Conservation (phyloP, 2,113 vertebrate species). For the Octodon degus region DNA sequence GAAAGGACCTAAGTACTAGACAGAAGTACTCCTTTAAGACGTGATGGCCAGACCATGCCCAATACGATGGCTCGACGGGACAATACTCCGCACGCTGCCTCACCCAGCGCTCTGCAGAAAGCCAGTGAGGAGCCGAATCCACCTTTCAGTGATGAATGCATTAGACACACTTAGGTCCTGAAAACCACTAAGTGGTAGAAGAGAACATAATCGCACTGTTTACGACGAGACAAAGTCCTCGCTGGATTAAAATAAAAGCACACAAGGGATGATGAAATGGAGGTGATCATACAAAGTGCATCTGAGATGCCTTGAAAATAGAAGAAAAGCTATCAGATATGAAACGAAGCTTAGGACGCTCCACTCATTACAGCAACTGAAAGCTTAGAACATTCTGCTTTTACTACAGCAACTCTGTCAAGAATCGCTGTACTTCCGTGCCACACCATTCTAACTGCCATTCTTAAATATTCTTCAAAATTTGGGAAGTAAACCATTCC, state of each 20-base stretch:
- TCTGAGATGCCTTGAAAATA: conserved; percentile 47
- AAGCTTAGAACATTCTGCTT: conserved; percentile 2
- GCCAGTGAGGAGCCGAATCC: background rate
- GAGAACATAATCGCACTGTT: conserved; percentile 50
- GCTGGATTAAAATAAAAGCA: conserved; percentile 58
- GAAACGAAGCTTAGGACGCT: conserved; percentile 17
- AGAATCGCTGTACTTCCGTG: background rate
- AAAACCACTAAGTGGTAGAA: conserved; percentile 57
- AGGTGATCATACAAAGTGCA: conserved; percentile 40
- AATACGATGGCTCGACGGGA: background rate
- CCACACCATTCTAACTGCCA: background rate
- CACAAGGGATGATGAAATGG: conserved; percentile 31
- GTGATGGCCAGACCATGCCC: background rate
- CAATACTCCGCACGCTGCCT: background rate
- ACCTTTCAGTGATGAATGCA: conserved; percentile 45
- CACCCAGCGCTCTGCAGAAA: background rate
- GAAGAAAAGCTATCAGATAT: conserved; percentile 38
- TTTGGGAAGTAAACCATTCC: conserved; percentile 5
- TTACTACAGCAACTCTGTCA: background rate
- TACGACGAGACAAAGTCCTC: background rate
- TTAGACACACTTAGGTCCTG: conserved; percentile 47
- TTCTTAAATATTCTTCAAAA: conserved; percentile 46
- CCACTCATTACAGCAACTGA: background rate
- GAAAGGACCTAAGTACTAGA: background rate
- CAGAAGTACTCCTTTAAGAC: conserved; percentile 20